phyloP scores from a whole-genome alignment of 1,140 invertebrate species.

The Plectrocnemia conspersa region DNA sequence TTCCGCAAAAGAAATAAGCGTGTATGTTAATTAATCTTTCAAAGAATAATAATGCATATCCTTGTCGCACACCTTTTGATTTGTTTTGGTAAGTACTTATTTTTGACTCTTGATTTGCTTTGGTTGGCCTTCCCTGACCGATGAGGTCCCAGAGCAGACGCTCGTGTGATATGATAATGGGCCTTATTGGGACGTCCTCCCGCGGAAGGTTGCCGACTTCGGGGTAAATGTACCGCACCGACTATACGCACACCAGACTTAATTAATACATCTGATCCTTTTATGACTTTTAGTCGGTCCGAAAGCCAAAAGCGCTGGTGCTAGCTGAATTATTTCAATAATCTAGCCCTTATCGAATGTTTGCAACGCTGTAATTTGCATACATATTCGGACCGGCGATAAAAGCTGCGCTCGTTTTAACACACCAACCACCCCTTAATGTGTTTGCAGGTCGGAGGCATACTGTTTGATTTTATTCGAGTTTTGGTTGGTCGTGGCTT shows the following conservation, averaged over 20 bases:
- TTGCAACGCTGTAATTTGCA: background rate
- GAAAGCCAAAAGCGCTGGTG: background rate
- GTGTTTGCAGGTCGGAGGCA: too few species aligned
- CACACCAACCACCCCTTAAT: too few species aligned
- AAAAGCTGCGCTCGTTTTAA: too few species aligned
- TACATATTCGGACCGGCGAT: background rate
- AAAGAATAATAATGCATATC: too few species aligned
- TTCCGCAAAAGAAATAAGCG: too few species aligned
- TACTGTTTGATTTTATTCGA: too few species aligned
- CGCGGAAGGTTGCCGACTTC: slow-evolving; percentile 8
- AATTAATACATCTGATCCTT: slow-evolving; percentile 8
- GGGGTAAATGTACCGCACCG: slow-evolving; percentile 6
- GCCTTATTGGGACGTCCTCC: background rate
- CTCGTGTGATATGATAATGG: background rate
- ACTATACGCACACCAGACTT: background rate
- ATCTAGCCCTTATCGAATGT: slow-evolving; percentile 1
- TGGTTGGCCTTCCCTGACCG: background rate
- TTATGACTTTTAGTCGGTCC: background rate
- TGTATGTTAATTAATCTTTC: too few species aligned
- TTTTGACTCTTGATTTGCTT: too few species aligned
- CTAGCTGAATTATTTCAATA: slow-evolving; percentile 1
- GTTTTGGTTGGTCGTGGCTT: too few species aligned
- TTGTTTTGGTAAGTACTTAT: too few species aligned
- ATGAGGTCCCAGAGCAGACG: slow-evolving; percentile 1
- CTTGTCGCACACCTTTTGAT: too few species aligned